Conservation (phyloP, 2,888 invertebrate genomes). For the Thecocarcelia acutangulata region DNA sequence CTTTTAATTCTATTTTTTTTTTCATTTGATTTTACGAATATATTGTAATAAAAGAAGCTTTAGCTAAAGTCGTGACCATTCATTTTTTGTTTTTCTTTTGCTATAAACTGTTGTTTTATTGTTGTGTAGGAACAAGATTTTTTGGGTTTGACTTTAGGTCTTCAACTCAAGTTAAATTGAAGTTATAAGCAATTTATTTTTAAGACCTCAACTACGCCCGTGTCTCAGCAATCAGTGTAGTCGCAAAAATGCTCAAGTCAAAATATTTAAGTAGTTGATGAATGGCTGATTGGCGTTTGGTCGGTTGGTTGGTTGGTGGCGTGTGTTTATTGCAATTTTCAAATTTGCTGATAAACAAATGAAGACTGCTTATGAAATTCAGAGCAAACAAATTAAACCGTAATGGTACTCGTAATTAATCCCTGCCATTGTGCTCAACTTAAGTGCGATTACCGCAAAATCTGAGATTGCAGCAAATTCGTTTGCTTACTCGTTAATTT, state of each 20-base stretch:
- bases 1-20: slow-evolving; percentile 12
- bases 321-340: slow-evolving; percentile 23
- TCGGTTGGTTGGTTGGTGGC: too few species aligned
- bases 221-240: slow-evolving; percentile 17
- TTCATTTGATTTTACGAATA: neutral
- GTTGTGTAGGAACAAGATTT: slow-evolving; percentile 5
- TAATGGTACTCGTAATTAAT: slow-evolving; percentile 52
- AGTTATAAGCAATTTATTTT: slow-evolving; percentile 27
- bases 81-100: slow-evolving; percentile 29
- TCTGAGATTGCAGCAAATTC: neutral
- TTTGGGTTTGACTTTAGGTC: slow-evolving; percentile 61
- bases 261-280: slow-evolving; percentile 46
- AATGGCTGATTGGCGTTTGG: too few species aligned
- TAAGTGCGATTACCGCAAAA: slow-evolving; percentile 1
- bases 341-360: slow-evolving; percentile 36
- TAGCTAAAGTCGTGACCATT: slow-evolving; percentile 68
- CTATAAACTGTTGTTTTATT: neutral
- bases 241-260: slow-evolving; percentile 24
- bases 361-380: slow-evolving; percentile 34
- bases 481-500: neutral
- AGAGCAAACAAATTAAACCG: slow-evolving; percentile 46
- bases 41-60: slow-evolving; percentile 67
- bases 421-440: neutral
- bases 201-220: slow-evolving; percentile 49
- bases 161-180: slow-evolving; percentile 45